phyloP scores from a whole-genome alignment of 2,113 vertebrate genomes.

The Suricata suricatta region DNA sequence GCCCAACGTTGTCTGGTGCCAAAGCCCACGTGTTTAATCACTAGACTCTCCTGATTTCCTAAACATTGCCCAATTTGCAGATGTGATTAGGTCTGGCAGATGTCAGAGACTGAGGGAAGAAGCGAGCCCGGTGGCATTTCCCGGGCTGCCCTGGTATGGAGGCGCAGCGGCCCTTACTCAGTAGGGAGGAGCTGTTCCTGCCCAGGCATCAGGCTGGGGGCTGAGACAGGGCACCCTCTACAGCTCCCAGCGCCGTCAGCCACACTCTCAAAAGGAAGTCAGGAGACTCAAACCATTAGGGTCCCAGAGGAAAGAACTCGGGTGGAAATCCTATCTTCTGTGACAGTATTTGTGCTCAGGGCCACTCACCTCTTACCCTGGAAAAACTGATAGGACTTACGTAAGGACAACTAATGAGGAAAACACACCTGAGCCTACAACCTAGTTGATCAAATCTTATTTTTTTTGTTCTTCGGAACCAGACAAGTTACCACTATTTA shows the following conservation, averaged over 20 bases:
- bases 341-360: not conserved
- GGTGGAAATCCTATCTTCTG: not conserved
- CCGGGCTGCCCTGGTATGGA: not conserved
- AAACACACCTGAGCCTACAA: not conserved
- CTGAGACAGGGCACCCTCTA: not conserved
- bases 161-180: not conserved
- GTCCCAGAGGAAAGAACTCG: not conserved
- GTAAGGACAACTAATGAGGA: not conserved
- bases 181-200: not conserved
- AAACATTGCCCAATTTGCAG: not conserved
- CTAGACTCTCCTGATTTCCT: not conserved
- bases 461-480: not conserved
- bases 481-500: not conserved
- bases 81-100: not conserved
- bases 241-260: not conserved
- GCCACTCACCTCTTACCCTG: not conserved
- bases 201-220: not conserved
- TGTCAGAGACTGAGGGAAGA: not conserved
- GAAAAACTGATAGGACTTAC: not conserved
- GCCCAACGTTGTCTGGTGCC: not conserved
- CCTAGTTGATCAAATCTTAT: not conserved
- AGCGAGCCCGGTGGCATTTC: not conserved
- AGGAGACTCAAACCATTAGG: not conserved
- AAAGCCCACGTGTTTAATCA: not conserved
- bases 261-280: not conserved